phyloP scores from a whole-genome alignment of 2,113 vertebrate species.

The Pyrgilauda ruficollis region DNA sequence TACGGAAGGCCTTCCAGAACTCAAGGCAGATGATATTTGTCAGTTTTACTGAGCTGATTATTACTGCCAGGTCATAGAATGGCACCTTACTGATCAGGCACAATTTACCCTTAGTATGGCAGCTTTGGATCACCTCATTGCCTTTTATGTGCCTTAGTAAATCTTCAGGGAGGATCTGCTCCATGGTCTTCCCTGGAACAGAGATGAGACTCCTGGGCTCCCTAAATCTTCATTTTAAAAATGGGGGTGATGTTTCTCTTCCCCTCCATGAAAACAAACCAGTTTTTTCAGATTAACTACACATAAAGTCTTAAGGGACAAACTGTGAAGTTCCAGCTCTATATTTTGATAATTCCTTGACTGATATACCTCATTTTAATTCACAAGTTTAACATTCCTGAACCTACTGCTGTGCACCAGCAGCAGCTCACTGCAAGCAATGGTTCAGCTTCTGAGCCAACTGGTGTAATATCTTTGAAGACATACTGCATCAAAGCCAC shows the following conservation, averaged over 20 bases:
- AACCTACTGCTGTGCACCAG: not conserved
- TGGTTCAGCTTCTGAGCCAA: not conserved
- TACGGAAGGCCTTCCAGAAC: not conserved
- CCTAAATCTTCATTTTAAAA: not conserved
- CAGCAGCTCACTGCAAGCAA: not conserved
- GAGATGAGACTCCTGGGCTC: not conserved
- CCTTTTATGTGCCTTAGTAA: not conserved
- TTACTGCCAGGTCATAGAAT: not conserved
- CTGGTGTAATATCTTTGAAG: slow-evolving; percentile 18
- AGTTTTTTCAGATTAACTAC: not conserved
- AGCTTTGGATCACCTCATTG: not conserved
- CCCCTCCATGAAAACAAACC: not conserved
- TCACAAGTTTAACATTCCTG: not conserved
- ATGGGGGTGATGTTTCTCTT: not conserved
- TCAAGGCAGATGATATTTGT: not conserved
- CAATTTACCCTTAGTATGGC: not conserved
- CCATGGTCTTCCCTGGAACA: not conserved
- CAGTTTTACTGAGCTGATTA: not conserved
- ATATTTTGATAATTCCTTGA: not conserved
- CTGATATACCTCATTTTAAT: not conserved
- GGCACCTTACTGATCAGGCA: not conserved
- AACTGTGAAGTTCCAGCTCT: not conserved
- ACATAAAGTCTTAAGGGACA: not conserved
- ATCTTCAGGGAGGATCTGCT: not conserved
- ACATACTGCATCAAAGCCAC: not conserved